These are phyloP conservation scores for Drosophila persimilis DNA, from an alignment of 1,140 invertebrate genomes.

Conservation along the genomic window DNA sequence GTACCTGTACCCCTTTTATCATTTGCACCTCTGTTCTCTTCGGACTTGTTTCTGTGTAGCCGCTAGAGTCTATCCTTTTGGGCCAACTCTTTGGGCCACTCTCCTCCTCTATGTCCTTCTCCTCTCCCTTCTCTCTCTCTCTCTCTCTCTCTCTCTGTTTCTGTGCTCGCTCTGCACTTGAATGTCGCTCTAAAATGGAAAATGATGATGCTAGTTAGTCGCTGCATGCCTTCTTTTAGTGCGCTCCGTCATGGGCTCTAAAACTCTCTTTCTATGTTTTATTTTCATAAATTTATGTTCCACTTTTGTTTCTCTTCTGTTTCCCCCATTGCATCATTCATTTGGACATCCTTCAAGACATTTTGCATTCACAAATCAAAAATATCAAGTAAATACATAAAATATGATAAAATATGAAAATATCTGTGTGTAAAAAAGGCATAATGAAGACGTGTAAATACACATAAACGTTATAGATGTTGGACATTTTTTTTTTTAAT, in stretches of 20 bases:
- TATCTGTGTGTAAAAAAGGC: constrained; percentile 36
- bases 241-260: constrained; percentile 14
- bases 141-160: constrained; percentile 3
- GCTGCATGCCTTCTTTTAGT: constrained; percentile 35
- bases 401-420: constrained; percentile 17
- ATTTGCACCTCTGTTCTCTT: constrained; percentile 8
- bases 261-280: constrained; percentile 7
- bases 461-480: constrained; percentile 42
- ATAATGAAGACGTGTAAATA: constrained; percentile 66
- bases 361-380: constrained; percentile 45
- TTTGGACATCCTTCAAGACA: constrained; percentile 43
- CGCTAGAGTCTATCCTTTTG: constrained; percentile 14
- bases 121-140: not conserved
- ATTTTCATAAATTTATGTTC: constrained; percentile 14
- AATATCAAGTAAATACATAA: too few species aligned
- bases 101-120: not conserved
- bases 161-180: constrained; percentile 1
- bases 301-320: constrained; percentile 14
- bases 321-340: constrained; percentile 40
- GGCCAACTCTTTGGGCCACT: not conserved
- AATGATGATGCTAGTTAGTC: constrained; percentile 23
- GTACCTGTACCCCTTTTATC: not conserved
- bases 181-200: constrained; percentile 12
- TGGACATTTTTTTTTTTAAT: not conserved
- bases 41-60: constrained; percentile 31